Conservation (phyloP, 2,113 vertebrate species). For the Syngnathoides biaculeatus region DNA sequence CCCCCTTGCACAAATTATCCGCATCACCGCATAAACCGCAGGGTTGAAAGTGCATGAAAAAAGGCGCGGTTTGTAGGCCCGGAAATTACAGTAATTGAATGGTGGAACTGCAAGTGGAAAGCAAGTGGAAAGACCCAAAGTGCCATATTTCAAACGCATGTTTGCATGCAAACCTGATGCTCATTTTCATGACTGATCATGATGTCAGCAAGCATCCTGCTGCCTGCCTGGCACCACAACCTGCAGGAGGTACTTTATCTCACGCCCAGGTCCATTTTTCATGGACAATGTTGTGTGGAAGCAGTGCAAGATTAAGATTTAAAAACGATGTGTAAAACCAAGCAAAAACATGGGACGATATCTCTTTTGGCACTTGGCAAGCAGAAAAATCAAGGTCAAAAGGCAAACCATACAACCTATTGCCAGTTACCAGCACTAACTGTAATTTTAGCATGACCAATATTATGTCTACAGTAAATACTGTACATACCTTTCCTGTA, state of each 20-base stretch:
- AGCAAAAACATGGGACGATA: neutral
- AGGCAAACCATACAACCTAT: neutral
- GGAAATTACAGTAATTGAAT: too few relatives aligned
- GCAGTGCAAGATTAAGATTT: slow-evolving; percentile 15
- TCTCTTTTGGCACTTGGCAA: neutral
- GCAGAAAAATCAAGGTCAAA: neutral
- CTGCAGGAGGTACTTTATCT: slow-evolving; percentile 76
- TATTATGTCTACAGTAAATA: neutral
- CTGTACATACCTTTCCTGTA: neutral
- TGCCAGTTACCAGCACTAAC: neutral
- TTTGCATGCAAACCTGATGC: slow-evolving; percentile 60
- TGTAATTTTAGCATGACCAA: neutral
- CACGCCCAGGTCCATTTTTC: slow-evolving; percentile 64
- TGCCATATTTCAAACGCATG: slow-evolving; percentile 57
- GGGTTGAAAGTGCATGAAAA: too few relatives aligned
- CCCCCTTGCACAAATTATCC: too few relatives aligned
- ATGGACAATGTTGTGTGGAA: slow-evolving; percentile 37
- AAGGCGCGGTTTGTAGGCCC: too few relatives aligned
- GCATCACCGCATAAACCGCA: too few relatives aligned
- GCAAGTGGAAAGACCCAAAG: slow-evolving; percentile 52
- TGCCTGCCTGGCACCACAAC: slow-evolving; percentile 74
- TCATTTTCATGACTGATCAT: slow-evolving; percentile 80
- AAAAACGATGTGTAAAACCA: neutral
- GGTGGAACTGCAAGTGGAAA: slow-evolving; percentile 59
- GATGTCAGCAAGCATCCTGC: slow-evolving; percentile 73